Evolutionary conservation across 1,140 invertebrate genomes (phyloP).

Genomic region (Rhynchophorus ferrugineus): DNA sequence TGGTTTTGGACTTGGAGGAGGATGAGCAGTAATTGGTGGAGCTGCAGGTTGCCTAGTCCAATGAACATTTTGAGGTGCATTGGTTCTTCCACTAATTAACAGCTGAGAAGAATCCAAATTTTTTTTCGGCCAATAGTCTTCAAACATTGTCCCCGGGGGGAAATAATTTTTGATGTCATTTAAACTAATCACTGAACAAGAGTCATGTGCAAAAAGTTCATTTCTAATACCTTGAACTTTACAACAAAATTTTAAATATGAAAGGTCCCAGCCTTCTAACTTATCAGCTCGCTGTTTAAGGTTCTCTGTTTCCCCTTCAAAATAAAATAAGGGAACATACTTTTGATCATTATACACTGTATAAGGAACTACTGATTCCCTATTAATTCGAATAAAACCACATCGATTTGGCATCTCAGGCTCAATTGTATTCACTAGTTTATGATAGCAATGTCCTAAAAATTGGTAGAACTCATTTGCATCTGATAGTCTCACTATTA

Average conservation of each 20-base stretch:
- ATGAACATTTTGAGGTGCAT: conserved; percentile 45
- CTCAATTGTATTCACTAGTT: conserved; percentile 57
- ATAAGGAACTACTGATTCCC: conserved; percentile 89
- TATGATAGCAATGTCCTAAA: conserved; percentile 79
- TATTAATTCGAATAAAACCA: conserved; percentile 90
- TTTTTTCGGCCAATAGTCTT: conserved; percentile 86
- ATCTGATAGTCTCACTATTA: conserved; percentile 80
- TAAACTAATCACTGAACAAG: conserved; percentile 79
- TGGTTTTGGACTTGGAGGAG: conserved; percentile 44
- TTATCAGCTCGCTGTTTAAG: conserved; percentile 76
- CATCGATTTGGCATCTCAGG: conserved; percentile 70
- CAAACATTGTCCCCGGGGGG: conserved; percentile 77
- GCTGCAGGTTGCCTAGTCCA: conserved; percentile 53
- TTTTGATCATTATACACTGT: conserved; percentile 75
- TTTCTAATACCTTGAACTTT: conserved; percentile 88
- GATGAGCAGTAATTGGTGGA: conserved; percentile 38
- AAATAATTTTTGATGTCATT: conserved; percentile 87
- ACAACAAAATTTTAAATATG: conserved; percentile 89
- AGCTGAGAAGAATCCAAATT: conserved; percentile 70
- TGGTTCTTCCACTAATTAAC: conserved; percentile 49
- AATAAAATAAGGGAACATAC: conserved; percentile 90
- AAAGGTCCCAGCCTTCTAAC: conserved; percentile 82
- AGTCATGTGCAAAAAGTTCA: conserved; percentile 82
- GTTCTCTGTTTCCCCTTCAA: conserved; percentile 87
- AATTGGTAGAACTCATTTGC: conserved; percentile 87